Percentiles rank a stretch among this genome's conserved stretches.
phyloP scores from a whole-genome alignment of 2,797 vertebrate species.

The Semotilus atromaculatus region DNA sequence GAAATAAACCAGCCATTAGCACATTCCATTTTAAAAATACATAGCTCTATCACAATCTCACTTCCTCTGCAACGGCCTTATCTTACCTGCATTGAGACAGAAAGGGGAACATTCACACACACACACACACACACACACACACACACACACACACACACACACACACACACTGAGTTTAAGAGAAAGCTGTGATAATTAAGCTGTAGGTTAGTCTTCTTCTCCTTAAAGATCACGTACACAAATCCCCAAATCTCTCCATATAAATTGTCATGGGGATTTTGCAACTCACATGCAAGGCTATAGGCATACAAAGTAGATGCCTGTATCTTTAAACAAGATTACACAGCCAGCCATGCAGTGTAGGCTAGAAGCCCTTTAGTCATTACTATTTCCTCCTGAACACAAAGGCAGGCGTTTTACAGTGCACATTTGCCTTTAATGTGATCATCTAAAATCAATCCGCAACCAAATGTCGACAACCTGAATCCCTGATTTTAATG shows the following conservation, averaged over 20 bases:
- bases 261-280: not conserved
- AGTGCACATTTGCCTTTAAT: not conserved
- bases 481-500: too few species aligned
- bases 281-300: not conserved
- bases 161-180: not conserved
- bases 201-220: not conserved
- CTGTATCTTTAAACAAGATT: not conserved
- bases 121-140: not conserved
- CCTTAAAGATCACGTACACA: not conserved
- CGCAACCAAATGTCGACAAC: not conserved
- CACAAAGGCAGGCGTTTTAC: not conserved
- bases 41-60: not conserved
- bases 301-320: not conserved
- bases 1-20: not conserved
- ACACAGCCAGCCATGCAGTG: not conserved
- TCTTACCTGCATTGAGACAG: not conserved
- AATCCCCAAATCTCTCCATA: not conserved
- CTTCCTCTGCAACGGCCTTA: conserved; percentile 12
- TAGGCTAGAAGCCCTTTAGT: not conserved
- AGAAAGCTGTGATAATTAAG: not conserved
- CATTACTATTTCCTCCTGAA: conserved; percentile 4
- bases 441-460: not conserved
- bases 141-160: not conserved
- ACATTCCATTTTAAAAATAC: not conserved
- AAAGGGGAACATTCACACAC: conserved; percentile 15